Evolutionary conservation across 2,888 invertebrate species (phyloP), one percentile per base, ranked within the genome.

Genomic region (Leptopterna dolabrata): DNA sequence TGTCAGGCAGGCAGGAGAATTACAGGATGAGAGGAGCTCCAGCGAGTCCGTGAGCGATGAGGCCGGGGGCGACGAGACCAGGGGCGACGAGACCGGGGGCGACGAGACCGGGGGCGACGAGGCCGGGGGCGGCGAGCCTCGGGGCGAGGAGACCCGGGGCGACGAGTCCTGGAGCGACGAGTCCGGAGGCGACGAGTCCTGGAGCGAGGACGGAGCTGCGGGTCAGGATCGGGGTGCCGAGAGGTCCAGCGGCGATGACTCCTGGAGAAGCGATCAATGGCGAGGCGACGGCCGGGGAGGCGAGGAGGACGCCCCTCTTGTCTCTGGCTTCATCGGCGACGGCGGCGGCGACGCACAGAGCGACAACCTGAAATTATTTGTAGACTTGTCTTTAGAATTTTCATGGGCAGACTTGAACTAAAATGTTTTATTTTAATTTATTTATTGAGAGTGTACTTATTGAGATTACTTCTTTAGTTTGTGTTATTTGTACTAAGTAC

Each of bases 341-440:
- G 36, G 36, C 82, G 76, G 73, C 85, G 19, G 85, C 85, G 7
- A 85, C 71, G 85, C 85, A 85, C 2, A 85, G 30, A 30, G 85
- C 85, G 36, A 85, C 30, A 85, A 73, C 85, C 85, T 83, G 41
- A 16, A 19, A 83, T 4, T n/a, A n/a, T n/a, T n/a, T n/a, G n/a
- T n/a, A n/a, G n/a, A n/a, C n/a, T n/a, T n/a, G n/a, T n/a, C n/a
- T n/a, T n/a, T n/a, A n/a, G n/a, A n/a, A n/a, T n/a, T n/a, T n/a
- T n/a, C n/a, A n/a, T n/a, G n/a, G n/a, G n/a, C n/a, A n/a, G n/a
- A n/a, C n/a, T n/a, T n/a, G n/a, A n/a, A n/a, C n/a, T n/a, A n/a
- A n/a, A n/a, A n/a, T n/a, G n/a, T n/a, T n/a, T n/a, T n/a, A n/a
- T n/a, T n/a, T n/a, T n/a, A n/a, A n/a, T n/a, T n/a, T n/a, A n/a